Evolutionary conservation across 37 sponge, comb jelly and placozoan genomes (phyloP).

Genomic region (Trichoplax adhaerens): DNA sequence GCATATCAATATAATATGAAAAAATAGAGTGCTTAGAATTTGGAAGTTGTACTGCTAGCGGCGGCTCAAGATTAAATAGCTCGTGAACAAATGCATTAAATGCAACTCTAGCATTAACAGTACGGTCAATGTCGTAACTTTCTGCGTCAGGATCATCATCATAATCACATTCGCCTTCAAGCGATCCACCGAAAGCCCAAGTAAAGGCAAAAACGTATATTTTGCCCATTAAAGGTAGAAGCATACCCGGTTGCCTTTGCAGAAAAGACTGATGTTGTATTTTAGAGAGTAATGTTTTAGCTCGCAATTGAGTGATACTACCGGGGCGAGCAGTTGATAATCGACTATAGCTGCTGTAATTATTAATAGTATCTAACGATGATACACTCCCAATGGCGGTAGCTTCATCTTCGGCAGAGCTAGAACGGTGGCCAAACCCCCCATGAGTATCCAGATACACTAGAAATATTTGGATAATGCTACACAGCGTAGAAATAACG

Average conservation of each 20-base stretch:
- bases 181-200: conserved; percentile 45
- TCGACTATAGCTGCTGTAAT: too few species aligned
- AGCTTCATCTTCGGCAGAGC: conserved; percentile 4
- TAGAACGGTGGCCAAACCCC: background rate
- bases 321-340: too few species aligned
- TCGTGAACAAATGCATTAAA: conserved; percentile 55
- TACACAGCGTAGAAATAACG: conserved; percentile 26
- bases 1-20: conserved; percentile 59
- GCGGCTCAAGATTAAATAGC: conserved; percentile 23
- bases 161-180: conserved; percentile 22
- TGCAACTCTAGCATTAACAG: conserved; percentile 15
- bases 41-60: conserved; percentile 21
- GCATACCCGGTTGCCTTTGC: conserved; percentile 9
- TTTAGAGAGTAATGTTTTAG: too few species aligned
- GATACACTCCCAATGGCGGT: background rate
- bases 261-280: background rate
- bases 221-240: conserved; percentile 13
- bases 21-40: conserved; percentile 27
- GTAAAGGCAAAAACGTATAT: conserved; percentile 43
- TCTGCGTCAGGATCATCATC: conserved; percentile 2
- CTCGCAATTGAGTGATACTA: too few species aligned
- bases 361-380: too few species aligned
- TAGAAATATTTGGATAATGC: conserved; percentile 10
- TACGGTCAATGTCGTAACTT: background rate
- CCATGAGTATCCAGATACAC: conserved; percentile 1